Evolutionary conservation across 2,888 invertebrate genomes (phyloP).

Genomic region (Polydrusus cervinus): DNA sequence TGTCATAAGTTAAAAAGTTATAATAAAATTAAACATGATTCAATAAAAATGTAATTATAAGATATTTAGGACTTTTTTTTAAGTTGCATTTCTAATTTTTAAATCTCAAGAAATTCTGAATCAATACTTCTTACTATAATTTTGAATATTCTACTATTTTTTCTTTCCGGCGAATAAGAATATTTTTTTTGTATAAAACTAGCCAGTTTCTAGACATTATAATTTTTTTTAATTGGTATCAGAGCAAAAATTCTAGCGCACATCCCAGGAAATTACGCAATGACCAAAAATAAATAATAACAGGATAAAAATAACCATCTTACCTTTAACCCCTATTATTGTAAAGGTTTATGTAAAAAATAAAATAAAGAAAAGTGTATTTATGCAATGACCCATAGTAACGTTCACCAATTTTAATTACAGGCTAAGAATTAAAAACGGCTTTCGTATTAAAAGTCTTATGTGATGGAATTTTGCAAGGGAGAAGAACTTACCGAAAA

Average conservation of each 20-base stretch:
- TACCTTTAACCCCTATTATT: constrained; percentile 1
- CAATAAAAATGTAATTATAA: too few relatives aligned
- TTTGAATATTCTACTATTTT: too few relatives aligned
- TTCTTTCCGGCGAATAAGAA: too few relatives aligned
- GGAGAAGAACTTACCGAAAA: constrained; percentile 40
- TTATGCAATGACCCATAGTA: constrained; percentile 23
- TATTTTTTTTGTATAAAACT: too few relatives aligned
- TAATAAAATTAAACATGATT: too few relatives aligned
- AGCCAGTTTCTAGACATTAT: too few relatives aligned
- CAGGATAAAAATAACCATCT: constrained; percentile 1
- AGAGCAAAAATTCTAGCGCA: background rate
- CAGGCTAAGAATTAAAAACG: constrained; percentile 16
- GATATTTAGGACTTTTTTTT: too few relatives aligned
- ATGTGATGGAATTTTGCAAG: constrained; percentile 6
- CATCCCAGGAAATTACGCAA: background rate
- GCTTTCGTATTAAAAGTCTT: background rate
- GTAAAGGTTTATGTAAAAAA: constrained; percentile 1
- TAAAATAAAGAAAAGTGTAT: constrained; percentile 18
- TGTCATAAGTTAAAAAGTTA: too few relatives aligned
- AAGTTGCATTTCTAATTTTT: too few relatives aligned
- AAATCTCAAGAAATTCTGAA: too few relatives aligned
- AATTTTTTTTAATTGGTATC: too few relatives aligned
- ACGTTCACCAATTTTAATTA: constrained; percentile 26
- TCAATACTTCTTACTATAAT: too few relatives aligned
- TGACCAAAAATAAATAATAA: constrained; percentile 6